Evolutionary conservation across 2,113 vertebrate species (phyloP).

Genomic region (Hypanus sabinus): DNA sequence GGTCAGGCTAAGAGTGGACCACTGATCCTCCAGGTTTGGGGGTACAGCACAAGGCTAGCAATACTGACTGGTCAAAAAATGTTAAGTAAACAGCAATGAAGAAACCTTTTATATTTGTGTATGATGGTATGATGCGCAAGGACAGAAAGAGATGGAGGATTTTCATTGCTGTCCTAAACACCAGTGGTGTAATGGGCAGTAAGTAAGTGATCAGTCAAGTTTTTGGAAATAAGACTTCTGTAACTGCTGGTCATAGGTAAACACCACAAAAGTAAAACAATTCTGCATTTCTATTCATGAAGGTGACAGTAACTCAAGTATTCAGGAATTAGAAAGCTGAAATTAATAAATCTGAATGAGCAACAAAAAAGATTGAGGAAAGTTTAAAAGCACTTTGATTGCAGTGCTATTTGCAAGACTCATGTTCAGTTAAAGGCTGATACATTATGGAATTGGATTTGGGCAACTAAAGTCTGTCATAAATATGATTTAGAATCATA

Average conservation of each 20-base stretch:
- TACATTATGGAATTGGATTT: not conserved
- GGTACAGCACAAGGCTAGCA: too few species aligned
- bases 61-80: too few species aligned
- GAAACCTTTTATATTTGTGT: too few species aligned
- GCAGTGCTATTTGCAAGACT: not conserved
- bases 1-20: too few species aligned
- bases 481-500: not conserved
- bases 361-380: not conserved
- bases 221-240: not conserved
- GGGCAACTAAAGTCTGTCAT: not conserved
- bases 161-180: too few species aligned
- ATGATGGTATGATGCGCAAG: too few species aligned
- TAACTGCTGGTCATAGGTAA: not conserved
- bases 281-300: not conserved
- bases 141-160: too few species aligned
- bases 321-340: not conserved
- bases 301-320: not conserved
- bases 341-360: not conserved
- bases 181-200: too few species aligned
- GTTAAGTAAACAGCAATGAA: too few species aligned
- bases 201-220: not conserved
- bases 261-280: not conserved
- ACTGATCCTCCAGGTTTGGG: too few species aligned
- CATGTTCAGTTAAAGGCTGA: not conserved
- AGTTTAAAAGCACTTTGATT: not conserved